Base-by-base conservation (phyloP, 2,888 invertebrate genomes). In the Marasmarcha lunaedactyla region DNA sequence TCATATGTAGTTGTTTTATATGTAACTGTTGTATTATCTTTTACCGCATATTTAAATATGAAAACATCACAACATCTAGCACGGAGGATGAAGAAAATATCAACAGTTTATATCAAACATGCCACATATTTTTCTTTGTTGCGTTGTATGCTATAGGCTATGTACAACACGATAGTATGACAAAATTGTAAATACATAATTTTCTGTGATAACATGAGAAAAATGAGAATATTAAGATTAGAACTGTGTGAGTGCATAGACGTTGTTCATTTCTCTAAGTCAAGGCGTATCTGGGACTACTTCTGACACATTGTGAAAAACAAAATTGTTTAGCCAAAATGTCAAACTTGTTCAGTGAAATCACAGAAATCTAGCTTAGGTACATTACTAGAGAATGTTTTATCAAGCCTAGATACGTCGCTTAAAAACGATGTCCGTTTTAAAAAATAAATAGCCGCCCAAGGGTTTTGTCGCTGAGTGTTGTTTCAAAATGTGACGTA, bases 141-240 rank as follows among this genome's bases (percentile, higher is more conserved):
- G 63, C 71, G 66, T 71, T 59, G 64, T 73, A 73, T 71, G 66
- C 64, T 64, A 63, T 71, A 70, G 66, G 65, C 57, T 65, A 69
- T 65, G 72, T 77, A 74, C 71, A 65, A 66, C 71, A 77, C 69
- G 66, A 67, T 71, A 71, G 73, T 73, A 68, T 64, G 81, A 77
- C 77, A 76, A 83, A 84, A 77, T 81, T 84, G 84, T 84, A 84
- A 77, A 84, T 84, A 84, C 78, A 84, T 84, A 68, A 81, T 84
- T 84, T 84, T 84, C 84, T 84, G 84, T 84, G 84, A 84, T 84
- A 84, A 84, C 79, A 83, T 77, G 74, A 57, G 66, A 60, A 68
- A 73, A 72, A 72, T 74, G 71, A 69, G 65, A 56, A 67, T 64
- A 67, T 69, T 71, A 74, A 71, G 66, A 77, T 73, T 81, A 81